Base-by-base conservation (phyloP, 2,113 vertebrate genomes). In the Heterotilapia buettikoferi region DNA sequence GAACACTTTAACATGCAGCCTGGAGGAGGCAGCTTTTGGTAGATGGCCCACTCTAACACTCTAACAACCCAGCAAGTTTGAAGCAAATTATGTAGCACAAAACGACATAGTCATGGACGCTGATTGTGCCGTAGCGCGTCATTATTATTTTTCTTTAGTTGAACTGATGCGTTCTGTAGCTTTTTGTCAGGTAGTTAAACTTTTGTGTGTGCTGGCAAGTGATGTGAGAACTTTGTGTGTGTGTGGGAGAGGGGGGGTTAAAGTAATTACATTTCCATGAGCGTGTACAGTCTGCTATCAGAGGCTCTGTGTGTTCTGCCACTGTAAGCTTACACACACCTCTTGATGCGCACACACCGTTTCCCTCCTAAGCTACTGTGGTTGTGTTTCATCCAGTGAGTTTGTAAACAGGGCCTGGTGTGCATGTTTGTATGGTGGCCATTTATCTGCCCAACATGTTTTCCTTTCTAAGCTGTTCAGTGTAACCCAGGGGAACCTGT, bases 311-410 rank as follows among this genome's bases (percentile, higher is more conserved):
- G 3, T 76, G 80, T 29, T 43, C 56, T 90, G 21, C 82, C 87
- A 82, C 43, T 66, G 71, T 56, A 26, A 78, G 33, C 52, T 87
- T 45, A n/a, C 47, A 82, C 91, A 40, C 43, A 66, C 61, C 33
- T 18, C 24, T 3, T 47, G 86, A 88, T 33, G 53, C 47, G 36
- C 21, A 31, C 71, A 80, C 73, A 24, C 29, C 6, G 3, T 43
- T 40, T 47, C 84, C 43, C 85, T 57, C 5, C 38, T 31, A 78
- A 83, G 83, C 61, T 82, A 71, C 82, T 26, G 82, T 78, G 84
- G 80, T 82, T 57, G 89, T 80, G 88, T 94, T 93, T 95, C 94
- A 93, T 92, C 76, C 90, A 68, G 88, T 84, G 91, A 90, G 79
- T 89, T 94, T 6, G 78, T 29, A 81, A 93, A 95, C 93, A 92